phyloP scores from a whole-genome alignment of 1,140 invertebrate genomes.

The Prorops nasuta region DNA sequence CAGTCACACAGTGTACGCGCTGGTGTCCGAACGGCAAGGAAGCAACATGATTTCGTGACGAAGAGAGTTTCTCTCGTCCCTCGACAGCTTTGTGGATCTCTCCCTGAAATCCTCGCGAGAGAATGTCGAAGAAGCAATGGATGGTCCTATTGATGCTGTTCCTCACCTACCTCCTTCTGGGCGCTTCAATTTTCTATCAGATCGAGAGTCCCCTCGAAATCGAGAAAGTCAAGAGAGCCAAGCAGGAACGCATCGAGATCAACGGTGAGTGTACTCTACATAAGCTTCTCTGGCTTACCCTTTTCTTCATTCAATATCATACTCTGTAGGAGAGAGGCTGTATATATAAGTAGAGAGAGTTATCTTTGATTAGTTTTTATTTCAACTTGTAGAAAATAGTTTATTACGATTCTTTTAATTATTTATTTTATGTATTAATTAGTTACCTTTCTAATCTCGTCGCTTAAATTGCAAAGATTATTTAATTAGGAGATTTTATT shows the following conservation, averaged over 20 bases:
- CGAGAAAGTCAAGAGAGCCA: slow-evolving; percentile 57
- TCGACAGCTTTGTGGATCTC: background rate
- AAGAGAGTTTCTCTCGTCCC: slow-evolving; percentile 11
- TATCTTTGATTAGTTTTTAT: too few relatives aligned
- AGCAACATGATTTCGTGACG: slow-evolving; percentile 40
- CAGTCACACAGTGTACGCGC: background rate
- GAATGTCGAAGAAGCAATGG: slow-evolving; percentile 80
- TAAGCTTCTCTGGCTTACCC: too few relatives aligned
- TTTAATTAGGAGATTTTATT: too few relatives aligned
- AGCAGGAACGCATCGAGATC: slow-evolving; percentile 65
- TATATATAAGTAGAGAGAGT: too few relatives aligned
- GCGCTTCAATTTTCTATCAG: slow-evolving; percentile 75
- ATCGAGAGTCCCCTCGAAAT: slow-evolving; percentile 71
- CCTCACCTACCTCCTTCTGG: slow-evolving; percentile 72
- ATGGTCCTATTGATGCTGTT: slow-evolving; percentile 73
- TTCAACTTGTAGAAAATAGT: too few relatives aligned
- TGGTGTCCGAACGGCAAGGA: background rate
- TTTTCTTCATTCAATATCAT: too few relatives aligned
- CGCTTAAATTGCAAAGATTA: too few relatives aligned
- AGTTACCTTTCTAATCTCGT: too few relatives aligned
- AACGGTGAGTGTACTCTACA: slow-evolving; percentile 70
- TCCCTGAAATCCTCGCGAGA: too few relatives aligned
- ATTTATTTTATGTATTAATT: too few relatives aligned
- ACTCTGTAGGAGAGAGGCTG: too few relatives aligned
- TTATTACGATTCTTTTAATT: too few relatives aligned